phyloP scores from a whole-genome alignment of 2,888 invertebrate species.

The Morpho achilles region DNA sequence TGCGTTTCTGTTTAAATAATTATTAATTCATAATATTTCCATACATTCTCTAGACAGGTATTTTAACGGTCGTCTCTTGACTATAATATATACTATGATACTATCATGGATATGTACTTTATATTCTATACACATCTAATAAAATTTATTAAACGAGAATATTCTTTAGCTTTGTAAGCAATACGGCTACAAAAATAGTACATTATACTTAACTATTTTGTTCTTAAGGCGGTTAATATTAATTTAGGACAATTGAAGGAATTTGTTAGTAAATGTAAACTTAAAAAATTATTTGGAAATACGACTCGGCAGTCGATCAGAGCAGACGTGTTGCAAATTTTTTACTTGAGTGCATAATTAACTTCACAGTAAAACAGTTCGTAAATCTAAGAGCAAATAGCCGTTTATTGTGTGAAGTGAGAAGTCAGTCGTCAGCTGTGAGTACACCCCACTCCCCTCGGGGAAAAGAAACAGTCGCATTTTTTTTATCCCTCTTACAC shows the following conservation, averaged over 20 bases:
- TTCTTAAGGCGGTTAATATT: constrained; percentile 2
- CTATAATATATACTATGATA: constrained; percentile 5
- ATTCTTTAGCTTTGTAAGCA: constrained; percentile 16
- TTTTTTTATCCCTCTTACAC: too few species aligned
- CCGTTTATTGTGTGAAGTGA: too few species aligned
- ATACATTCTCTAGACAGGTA: background rate
- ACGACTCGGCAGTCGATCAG: too few species aligned
- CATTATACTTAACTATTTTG: constrained; percentile 13
- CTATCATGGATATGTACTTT: constrained; percentile 20
- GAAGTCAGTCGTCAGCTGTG: too few species aligned
- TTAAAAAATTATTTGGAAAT: too few species aligned
- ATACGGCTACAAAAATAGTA: constrained; percentile 21
- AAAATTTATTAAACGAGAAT: constrained; percentile 7
- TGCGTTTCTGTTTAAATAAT: too few species aligned
- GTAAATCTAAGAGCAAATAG: too few species aligned
- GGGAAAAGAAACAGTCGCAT: too few species aligned
- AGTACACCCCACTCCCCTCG: too few species aligned
- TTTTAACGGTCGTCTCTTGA: constrained; percentile 1
- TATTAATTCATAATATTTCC: background rate
- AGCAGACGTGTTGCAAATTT: too few species aligned
- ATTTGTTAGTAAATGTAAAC: constrained; percentile 3
- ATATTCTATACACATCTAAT: constrained; percentile 12
- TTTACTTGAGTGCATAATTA: too few species aligned
- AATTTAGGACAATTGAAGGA: constrained; percentile 6
- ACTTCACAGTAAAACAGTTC: too few species aligned